These are phyloP conservation scores for Triplophysa siluroides DNA, from an alignment of 2,113 vertebrate species.

Conservation along the genomic window DNA sequence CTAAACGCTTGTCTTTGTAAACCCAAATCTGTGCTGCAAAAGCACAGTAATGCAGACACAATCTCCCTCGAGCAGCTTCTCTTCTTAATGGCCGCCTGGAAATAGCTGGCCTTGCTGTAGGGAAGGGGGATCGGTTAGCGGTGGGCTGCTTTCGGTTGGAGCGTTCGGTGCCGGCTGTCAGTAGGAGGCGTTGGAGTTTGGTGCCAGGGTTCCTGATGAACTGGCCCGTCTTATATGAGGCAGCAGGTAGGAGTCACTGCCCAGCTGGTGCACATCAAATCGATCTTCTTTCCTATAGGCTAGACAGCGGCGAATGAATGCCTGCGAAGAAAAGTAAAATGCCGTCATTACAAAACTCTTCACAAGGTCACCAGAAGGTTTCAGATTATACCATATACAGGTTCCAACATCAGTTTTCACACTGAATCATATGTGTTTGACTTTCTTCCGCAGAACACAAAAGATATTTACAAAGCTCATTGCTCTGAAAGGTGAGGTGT, in stretches of 20 bases:
- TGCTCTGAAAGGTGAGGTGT: too few relatives aligned
- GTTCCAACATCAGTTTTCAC: not conserved
- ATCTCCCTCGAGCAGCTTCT: not conserved
- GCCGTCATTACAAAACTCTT: not conserved
- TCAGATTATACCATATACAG: too few relatives aligned
- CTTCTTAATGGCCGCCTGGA: constrained; percentile 24
- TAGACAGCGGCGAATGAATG: constrained; percentile 96
- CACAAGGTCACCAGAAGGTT: not conserved
- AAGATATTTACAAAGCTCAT: too few relatives aligned
- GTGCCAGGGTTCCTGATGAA: constrained; percentile 93
- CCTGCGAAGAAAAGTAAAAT: constrained; percentile 70
- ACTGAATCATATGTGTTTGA: not conserved
- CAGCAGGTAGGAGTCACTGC: constrained; percentile 94
- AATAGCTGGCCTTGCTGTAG: constrained; percentile 53
- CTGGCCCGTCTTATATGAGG: constrained; percentile 98
- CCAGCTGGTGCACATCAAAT: constrained; percentile 93
- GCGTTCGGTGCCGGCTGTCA: constrained; percentile 74
- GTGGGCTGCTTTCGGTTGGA: constrained; percentile 63
- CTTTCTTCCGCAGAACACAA: too few relatives aligned
- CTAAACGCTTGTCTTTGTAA: not conserved
- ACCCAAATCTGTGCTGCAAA: constrained; percentile 20
- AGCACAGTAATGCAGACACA: not conserved
- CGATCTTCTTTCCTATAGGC: constrained; percentile 98
- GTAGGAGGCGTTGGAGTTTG: constrained; percentile 84
- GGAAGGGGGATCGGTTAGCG: constrained; percentile 71